Conservation (phyloP, 2,113 vertebrate genomes). For the cattle (Bos taurus) region ARS-UCD2.0 NC_037332.1:81044001-81044500, state of each 20-base stretch:
- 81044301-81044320: no score
- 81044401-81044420: no score
- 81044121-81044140: not conserved
- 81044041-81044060: constrained; percentile 62
- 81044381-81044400: no score
- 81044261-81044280: not conserved
- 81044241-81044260: not conserved
- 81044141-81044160: constrained; percentile 22
- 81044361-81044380: no score
- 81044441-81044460: no score
- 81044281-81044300: not conserved
- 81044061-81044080: constrained; percentile 46
- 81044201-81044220: not conserved
- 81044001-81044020: constrained; percentile 74
- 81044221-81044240: not conserved
- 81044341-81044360: no score
- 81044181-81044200: not conserved
- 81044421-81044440: no score
- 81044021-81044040: constrained; percentile 67
- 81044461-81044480: no score
- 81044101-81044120: constrained; percentile 32
- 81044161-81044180: not conserved
- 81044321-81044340: no score
- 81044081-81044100: constrained; percentile 39
- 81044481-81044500: no score